phyloP scores from a whole-genome alignment of 2,888 invertebrate species.

The Cetonia aurata region DNA sequence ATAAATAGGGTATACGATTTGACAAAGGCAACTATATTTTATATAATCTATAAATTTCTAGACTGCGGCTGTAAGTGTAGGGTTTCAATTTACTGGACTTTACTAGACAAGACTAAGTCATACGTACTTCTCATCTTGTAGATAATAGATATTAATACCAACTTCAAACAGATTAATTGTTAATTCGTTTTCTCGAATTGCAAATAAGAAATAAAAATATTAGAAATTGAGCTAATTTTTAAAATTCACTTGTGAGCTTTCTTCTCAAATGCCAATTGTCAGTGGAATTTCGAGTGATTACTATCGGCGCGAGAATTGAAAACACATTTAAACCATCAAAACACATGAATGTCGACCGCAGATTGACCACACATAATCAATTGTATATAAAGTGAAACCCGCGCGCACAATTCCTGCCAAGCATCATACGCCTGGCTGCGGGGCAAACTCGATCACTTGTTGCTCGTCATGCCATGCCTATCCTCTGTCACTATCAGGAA shows the following conservation, averaged over 20 bases:
- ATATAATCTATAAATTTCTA: too few species aligned
- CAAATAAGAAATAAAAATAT: too few species aligned
- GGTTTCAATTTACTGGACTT: too few species aligned
- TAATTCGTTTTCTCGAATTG: too few species aligned
- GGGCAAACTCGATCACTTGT: conserved; percentile 42
- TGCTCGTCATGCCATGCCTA: conserved; percentile 30
- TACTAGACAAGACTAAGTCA: too few species aligned
- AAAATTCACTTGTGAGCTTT: conserved; percentile 13
- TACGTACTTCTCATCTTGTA: too few species aligned
- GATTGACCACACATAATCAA: conserved; percentile 47
- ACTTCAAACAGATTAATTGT: too few species aligned
- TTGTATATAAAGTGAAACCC: conserved; percentile 44
- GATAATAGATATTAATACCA: too few species aligned
- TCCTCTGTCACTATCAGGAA: neutral
- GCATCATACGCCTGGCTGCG: conserved; percentile 28
- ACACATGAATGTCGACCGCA: conserved; percentile 46
- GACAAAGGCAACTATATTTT: too few species aligned
- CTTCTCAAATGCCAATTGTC: conserved; percentile 24
- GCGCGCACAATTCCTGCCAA: conserved; percentile 36
- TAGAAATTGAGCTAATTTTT: too few species aligned
- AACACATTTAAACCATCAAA: conserved; percentile 45
- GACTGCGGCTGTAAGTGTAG: too few species aligned
- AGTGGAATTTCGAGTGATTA: conserved; percentile 36
- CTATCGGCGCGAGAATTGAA: conserved; percentile 40
- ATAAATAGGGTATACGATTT: too few species aligned